Evolutionary conservation across 1,140 invertebrate species (phyloP).

Genomic region (Mamestra configurata): DNA sequence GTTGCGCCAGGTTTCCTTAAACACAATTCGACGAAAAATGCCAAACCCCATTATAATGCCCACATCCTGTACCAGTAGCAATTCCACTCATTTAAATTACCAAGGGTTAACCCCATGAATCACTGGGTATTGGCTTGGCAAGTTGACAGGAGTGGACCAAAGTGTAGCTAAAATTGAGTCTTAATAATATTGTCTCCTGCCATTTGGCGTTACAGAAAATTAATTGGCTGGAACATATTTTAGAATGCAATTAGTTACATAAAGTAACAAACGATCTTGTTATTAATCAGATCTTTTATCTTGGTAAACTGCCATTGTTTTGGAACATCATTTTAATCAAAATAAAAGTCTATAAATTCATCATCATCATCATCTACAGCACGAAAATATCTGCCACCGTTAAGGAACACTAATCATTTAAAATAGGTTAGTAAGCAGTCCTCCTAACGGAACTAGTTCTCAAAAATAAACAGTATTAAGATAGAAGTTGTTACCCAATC

Average conservation of each 20-base stretch:
- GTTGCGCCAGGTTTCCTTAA: background rate
- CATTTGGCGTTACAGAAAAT: constrained; percentile 13
- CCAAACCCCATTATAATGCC: background rate
- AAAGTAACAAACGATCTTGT: no score
- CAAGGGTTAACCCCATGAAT: constrained; percentile 47
- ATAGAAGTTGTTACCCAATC: background rate
- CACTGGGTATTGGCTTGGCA: constrained; percentile 34
- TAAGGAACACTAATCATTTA: no score
- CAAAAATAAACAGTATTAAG: no score
- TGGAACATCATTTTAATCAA: no score
- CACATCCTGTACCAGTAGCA: background rate
- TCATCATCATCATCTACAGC: no score
- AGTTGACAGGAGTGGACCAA: constrained; percentile 4
- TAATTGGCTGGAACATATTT: constrained; percentile 15
- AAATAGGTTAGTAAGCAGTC: no score
- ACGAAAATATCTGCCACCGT: no score
- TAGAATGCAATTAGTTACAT: background rate
- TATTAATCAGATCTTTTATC: no score
- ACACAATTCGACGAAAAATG: background rate
- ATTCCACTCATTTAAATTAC: constrained; percentile 30
- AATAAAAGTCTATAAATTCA: no score
- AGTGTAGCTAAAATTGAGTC: background rate
- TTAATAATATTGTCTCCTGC: constrained; percentile 12
- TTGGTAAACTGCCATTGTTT: no score
- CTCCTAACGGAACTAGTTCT: no score